A percentile compares a stretch with the other conserved stretches of the same genome.
Conservation (phyloP, 2,888 invertebrate genomes). For the Dicranocentrus wangi region DNA sequence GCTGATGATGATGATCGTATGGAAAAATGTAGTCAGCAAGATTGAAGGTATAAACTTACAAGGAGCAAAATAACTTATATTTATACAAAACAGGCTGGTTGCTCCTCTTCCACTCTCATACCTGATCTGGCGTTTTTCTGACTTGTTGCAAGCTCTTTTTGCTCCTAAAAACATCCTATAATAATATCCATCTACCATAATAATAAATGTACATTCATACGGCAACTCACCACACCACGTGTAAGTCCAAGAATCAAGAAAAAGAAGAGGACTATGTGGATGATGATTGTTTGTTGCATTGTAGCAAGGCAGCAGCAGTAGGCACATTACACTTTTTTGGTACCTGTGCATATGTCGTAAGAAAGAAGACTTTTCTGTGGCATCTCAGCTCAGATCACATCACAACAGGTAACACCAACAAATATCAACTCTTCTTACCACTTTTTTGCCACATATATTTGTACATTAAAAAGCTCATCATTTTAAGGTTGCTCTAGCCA, state of each 20-base stretch:
- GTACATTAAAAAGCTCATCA: conserved; percentile 13
- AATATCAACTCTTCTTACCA: not conserved
- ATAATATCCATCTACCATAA: too few species aligned
- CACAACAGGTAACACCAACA: conserved; percentile 22
- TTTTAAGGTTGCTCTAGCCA: not conserved
- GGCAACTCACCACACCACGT: conserved; percentile 25
- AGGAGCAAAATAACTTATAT: conserved; percentile 11
- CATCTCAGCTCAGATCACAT: conserved; percentile 10
- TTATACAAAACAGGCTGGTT: not conserved
- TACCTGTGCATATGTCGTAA: conserved; percentile 35
- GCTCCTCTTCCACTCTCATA: not conserved
- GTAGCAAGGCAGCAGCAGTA: not conserved
- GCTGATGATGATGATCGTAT: conserved; percentile 38
- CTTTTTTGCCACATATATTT: conserved; percentile 27
- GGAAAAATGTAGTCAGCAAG: conserved; percentile 62
- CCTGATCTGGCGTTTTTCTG: not conserved
- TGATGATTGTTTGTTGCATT: conserved; percentile 3
- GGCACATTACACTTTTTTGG: conserved; percentile 15
- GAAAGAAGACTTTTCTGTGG: conserved; percentile 23
- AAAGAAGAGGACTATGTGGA: too few species aligned
- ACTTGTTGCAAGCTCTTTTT: not conserved
- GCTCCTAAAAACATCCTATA: too few species aligned
- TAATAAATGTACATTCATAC: too few species aligned
- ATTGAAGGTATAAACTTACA: conserved; percentile 22
- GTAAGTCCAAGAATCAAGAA: conserved; percentile 27